Conservation (phyloP, 2,797 vertebrate genomes). For the Helarctos malayanus region DNA sequence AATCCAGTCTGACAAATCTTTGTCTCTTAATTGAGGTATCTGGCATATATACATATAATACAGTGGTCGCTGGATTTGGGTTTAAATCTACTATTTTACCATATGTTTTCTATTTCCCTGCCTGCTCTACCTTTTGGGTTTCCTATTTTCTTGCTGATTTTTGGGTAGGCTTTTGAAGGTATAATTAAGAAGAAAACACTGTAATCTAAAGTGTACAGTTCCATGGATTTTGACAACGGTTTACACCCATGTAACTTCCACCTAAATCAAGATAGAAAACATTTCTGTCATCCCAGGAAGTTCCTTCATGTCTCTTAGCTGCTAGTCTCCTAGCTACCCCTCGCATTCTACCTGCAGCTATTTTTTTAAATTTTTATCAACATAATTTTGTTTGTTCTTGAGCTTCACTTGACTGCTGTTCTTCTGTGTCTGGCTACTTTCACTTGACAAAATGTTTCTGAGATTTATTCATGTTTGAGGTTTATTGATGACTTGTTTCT, state of each 20-base stretch:
- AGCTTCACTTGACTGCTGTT: not conserved
- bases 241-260: not conserved
- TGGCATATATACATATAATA: slow-evolving; percentile 64
- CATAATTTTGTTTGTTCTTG: not conserved
- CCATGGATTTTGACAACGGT: not conserved
- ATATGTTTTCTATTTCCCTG: slow-evolving; percentile 46
- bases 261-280: not conserved
- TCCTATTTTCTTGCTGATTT: not conserved
- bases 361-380: not conserved
- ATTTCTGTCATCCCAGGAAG: not conserved
- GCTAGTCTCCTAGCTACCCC: not conserved
- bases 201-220: not conserved
- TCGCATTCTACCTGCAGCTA: too few species aligned
- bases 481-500: not conserved
- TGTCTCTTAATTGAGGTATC: slow-evolving; percentile 60
- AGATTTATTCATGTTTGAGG: not conserved
- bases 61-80: not conserved
- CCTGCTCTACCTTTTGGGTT: not conserved
- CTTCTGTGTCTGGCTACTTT: not conserved
- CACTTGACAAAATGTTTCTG: not conserved
- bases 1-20: slow-evolving; percentile 55
- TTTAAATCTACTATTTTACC: slow-evolving; percentile 56
- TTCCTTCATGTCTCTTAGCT: not conserved
- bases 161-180: not conserved
- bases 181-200: not conserved